Conservation (phyloP, 2,888 invertebrate species). For the Calameuta pallipes region DNA sequence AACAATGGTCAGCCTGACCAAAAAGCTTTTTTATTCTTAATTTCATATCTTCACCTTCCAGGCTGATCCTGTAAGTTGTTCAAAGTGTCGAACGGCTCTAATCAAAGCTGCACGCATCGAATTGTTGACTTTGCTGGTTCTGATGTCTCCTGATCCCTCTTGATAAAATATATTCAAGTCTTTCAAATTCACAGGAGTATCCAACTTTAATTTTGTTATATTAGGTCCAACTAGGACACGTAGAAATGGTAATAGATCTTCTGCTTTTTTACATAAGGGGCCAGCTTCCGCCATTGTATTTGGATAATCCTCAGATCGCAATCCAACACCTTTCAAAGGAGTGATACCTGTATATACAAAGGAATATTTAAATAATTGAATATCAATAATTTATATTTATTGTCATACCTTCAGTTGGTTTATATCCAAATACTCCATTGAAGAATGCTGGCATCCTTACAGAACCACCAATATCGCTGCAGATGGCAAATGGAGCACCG, state of each 20-base stretch:
- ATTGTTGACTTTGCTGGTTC: conserved; percentile 76
- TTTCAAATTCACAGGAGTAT: conserved; percentile 72
- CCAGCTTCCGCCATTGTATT: conserved; percentile 86
- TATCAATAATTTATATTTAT: conserved; percentile 1
- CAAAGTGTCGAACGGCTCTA: conserved; percentile 67
- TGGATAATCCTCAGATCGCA: conserved; percentile 71
- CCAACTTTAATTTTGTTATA: conserved; percentile 70
- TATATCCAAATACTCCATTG: conserved; percentile 90
- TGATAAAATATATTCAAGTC: conserved; percentile 82
- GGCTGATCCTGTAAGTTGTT: conserved; percentile 57
- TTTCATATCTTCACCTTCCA: conserved; percentile 42
- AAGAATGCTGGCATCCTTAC: conserved; percentile 92
- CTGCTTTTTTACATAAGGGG: conserved; percentile 81
- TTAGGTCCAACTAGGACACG: conserved; percentile 73
- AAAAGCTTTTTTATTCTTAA: neutral
- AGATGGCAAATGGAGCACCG: conserved; percentile 86
- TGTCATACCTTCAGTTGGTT: conserved; percentile 74
- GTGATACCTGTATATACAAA: conserved; percentile 71
- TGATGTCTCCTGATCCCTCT: conserved; percentile 78
- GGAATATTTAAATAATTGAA: conserved; percentile 8
- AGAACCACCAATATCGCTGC: conserved; percentile 97
- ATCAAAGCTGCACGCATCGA: conserved; percentile 76
- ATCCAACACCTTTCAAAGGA: conserved; percentile 71
- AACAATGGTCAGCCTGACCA: neutral
- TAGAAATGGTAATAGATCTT: conserved; percentile 83